Evolutionary conservation across 2,113 vertebrate species (phyloP).

Genomic region (Bothrops jararaca): DNA sequence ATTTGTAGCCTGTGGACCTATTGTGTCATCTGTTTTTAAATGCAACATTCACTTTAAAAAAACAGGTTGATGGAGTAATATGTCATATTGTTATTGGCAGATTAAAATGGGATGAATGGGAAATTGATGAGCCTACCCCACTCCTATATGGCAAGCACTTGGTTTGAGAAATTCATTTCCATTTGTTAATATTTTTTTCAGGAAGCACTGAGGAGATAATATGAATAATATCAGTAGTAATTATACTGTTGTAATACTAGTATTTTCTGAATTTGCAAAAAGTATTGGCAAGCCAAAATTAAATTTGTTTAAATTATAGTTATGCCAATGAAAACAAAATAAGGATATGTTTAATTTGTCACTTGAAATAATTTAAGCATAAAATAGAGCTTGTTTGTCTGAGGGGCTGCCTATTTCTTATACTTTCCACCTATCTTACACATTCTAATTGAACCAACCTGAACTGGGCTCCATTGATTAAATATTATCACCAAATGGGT

Average conservation of each 20-base stretch:
- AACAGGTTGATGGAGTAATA: neutral
- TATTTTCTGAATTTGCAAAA: neutral
- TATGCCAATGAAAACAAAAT: neutral
- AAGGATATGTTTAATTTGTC: neutral
- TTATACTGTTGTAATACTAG: neutral
- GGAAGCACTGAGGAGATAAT: constrained; percentile 6
- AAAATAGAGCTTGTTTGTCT: neutral
- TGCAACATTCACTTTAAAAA: neutral
- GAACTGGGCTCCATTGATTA: neutral
- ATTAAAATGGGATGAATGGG: neutral
- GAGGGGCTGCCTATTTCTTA: neutral
- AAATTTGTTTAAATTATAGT: neutral
- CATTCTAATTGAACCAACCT: neutral
- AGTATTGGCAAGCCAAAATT: neutral
- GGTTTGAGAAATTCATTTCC: constrained; percentile 2
- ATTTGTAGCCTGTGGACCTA: neutral
- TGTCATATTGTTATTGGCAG: neutral
- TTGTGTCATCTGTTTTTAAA: constrained; percentile 31
- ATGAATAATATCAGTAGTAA: neutral
- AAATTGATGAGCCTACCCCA: constrained; percentile 8
- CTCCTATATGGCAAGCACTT: constrained; percentile 12
- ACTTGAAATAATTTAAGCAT: neutral
- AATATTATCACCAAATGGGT: neutral
- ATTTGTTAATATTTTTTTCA: constrained; percentile 2
- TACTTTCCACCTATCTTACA: neutral